Percentiles rank a stretch among this genome's conserved stretches.
These are phyloP conservation scores for Cromileptes altivelis DNA, from an alignment of 2,113 vertebrate genomes.

Conservation along the genomic window DNA sequence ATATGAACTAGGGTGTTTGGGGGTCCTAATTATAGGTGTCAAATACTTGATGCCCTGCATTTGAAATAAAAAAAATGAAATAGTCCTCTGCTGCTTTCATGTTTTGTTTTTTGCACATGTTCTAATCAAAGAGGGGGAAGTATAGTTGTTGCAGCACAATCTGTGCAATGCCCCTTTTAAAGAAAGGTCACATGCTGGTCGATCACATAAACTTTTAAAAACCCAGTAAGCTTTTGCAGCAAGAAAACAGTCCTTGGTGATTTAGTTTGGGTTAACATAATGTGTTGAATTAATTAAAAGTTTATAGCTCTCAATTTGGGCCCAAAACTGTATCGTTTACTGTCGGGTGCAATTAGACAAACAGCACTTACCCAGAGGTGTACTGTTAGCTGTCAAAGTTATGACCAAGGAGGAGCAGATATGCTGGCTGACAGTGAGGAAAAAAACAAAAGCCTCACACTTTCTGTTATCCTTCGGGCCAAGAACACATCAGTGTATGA, in stretches of 20 bases:
- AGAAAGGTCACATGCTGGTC: not conserved
- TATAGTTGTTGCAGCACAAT: not conserved
- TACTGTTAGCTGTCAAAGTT: conserved; percentile 44
- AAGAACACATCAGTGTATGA: conserved; percentile 3
- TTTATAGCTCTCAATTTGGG: conserved; percentile 36
- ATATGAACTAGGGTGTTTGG: no score
- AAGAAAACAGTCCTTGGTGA: conserved; percentile 25
- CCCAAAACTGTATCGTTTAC: conserved; percentile 12
- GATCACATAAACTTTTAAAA: conserved; percentile 11
- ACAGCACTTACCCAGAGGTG: conserved; percentile 41
- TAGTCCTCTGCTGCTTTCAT: no score
- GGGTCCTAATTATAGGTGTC: no score
- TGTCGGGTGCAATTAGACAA: conserved; percentile 40
- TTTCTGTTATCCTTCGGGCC: conserved; percentile 8
- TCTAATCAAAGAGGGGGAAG: no score
- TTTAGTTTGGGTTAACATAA: conserved; percentile 40
- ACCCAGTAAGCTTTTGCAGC: conserved; percentile 14
- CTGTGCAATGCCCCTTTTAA: not conserved
- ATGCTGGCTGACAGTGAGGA: not conserved
- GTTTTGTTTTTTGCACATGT: no score
- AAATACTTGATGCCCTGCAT: no score
- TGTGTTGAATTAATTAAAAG: conserved; percentile 42
- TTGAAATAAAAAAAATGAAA: no score
- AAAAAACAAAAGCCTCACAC: conserved; percentile 14
- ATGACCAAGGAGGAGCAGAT: conserved; percentile 32